A percentile compares a stretch with the other conserved stretches of the same genome.
phyloP scores from a whole-genome alignment of 2,797 vertebrate species.

The Fringilla coelebs region DNA sequence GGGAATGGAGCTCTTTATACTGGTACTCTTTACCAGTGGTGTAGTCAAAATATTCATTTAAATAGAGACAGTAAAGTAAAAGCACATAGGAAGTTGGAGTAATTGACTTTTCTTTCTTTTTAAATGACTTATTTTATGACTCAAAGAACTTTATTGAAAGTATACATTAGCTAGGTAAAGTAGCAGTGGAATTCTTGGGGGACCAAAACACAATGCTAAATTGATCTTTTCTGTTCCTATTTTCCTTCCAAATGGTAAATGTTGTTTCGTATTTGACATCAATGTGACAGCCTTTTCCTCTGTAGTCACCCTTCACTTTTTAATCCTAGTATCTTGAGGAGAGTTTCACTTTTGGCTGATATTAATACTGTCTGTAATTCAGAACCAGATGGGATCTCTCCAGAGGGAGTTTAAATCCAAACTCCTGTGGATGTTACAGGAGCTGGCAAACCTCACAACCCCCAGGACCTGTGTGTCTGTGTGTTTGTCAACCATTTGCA shows the following conservation, averaged over 20 bases:
- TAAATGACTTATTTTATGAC: constrained; percentile 25
- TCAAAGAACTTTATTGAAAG: background rate
- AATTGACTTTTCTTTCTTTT: background rate
- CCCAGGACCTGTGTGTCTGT: background rate
- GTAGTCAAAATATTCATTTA: constrained; percentile 41
- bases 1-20: background rate
- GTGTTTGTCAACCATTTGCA: background rate
- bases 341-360: background rate
- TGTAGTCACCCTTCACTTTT: background rate
- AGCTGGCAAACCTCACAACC: background rate
- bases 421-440: background rate
- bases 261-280: background rate
- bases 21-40: background rate
- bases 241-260: background rate
- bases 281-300: background rate
- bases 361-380: background rate
- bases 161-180: background rate
- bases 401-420: background rate
- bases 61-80: constrained; percentile 16
- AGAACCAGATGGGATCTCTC: background rate
- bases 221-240: background rate
- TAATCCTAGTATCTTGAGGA: background rate
- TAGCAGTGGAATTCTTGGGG: background rate
- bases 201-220: background rate
- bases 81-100: background rate